These are phyloP conservation scores for Electrophaes corylata DNA, from an alignment of 2,888 invertebrate species.

Conservation along the genomic window DNA sequence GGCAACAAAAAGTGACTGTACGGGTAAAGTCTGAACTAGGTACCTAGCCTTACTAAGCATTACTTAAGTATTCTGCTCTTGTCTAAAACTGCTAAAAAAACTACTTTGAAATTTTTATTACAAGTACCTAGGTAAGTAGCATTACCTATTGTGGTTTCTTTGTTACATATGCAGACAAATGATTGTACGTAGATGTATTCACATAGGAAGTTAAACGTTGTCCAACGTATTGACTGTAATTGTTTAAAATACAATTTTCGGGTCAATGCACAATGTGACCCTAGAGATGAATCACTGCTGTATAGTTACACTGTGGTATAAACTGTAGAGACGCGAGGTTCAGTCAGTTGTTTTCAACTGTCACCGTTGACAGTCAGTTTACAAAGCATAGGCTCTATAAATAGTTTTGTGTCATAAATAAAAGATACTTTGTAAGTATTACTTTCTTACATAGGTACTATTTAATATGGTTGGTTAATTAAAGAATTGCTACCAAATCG, in stretches of 20 bases:
- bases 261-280: not conserved
- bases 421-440: not conserved
- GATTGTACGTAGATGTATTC: too few species aligned
- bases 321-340: not conserved
- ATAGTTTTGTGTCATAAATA: not conserved
- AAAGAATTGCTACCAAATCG: not conserved
- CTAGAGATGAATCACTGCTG: conserved; percentile 12
- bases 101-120: too few species aligned
- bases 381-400: not conserved
- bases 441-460: not conserved
- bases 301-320: not conserved
- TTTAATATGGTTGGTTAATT: not conserved
- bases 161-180: too few species aligned
- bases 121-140: too few species aligned
- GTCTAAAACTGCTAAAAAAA: too few species aligned
- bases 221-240: not conserved
- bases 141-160: too few species aligned
- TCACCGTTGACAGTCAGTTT: conserved; percentile 5
- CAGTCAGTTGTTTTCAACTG: conserved; percentile 7
- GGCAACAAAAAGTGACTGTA: too few species aligned
- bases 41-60: too few species aligned
- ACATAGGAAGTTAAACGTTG: not conserved
- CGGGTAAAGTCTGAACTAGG: too few species aligned
- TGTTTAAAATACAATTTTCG: not conserved
- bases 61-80: too few species aligned